Base-by-base conservation (phyloP, 2,888 invertebrate genomes). In the Hoplodrina blanda region DNA sequence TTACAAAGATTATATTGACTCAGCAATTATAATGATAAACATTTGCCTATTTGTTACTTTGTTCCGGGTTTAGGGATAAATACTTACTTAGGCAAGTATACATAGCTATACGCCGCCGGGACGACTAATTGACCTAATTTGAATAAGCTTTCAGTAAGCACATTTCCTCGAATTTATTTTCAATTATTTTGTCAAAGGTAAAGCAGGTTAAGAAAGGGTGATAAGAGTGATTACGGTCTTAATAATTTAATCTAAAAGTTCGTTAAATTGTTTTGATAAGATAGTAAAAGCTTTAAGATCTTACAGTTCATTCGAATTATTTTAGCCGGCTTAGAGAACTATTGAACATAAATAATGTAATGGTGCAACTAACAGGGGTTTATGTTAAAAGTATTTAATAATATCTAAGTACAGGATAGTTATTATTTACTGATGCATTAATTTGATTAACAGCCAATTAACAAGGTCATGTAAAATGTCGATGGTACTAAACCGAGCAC, bases 81-180 rank as follows among this genome's bases (percentile, higher is more conserved):
- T 81, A 73, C 75, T 73, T 77, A 78, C 79, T 81, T 71, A 83
- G 73, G 79, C 76, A 80, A 82, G 75, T 83, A 76, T 83, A 76
- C 73, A 76, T 75, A 80, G 78, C 75, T 62, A 25, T 25, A 78
- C 82, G 82, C 71, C 76, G 75, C 71, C 76, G 75, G 74, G 68
- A 81, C 81, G 76, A 85, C 88, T 90, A 90, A 90, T 89, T 89
- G 89, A 88, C 82, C 85, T 85, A 84, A 90, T 90, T 88, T 90
- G 86, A 89, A 90, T 90, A 89, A 88, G 85, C 88, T 86, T 88
- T 84, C 81, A 75, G 80, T 83, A 78, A 82, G 80, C 77, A 78
- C 78, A 84, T 78, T 87, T 87, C 85, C 80, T 81, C 74, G 80
- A 85, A 84, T 88, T 87, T 86, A 85, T 85, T 84, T 84, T 85